Conservation (phyloP, 2,888 invertebrate species). For the Anaspis maculata region DNA sequence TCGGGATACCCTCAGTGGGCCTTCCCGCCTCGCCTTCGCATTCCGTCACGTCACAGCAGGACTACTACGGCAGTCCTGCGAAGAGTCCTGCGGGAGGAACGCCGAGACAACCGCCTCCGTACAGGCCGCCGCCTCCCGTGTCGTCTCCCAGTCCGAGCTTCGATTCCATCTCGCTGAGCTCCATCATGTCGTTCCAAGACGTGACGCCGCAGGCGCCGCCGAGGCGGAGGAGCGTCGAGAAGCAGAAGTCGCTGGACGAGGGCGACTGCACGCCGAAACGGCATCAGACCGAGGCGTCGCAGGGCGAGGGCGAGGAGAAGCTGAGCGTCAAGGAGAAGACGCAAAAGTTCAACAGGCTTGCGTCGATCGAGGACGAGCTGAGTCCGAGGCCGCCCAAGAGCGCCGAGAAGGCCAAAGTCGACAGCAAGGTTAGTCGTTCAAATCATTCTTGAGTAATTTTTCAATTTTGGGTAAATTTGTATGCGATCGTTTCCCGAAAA, state of each 20-base stretch:
- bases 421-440: too few species aligned
- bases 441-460: too few species aligned
- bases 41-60: too few species aligned
- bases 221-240: constrained; percentile 47
- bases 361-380: constrained; percentile 63
- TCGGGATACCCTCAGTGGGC: constrained; percentile 29
- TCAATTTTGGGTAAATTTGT: too few species aligned
- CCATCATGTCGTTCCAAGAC: constrained; percentile 21
- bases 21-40: constrained; percentile 25
- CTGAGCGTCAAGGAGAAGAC: constrained; percentile 89
- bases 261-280: constrained; percentile 16
- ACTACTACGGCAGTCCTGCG: constrained; percentile 17
- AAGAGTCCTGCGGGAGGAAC: constrained; percentile 36
- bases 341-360: constrained; percentile 87
- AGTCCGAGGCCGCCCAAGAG: constrained; percentile 46
- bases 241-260: constrained; percentile 22
- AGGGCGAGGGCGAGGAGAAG: constrained; percentile 12
- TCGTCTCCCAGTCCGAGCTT: constrained; percentile 32
- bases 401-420: constrained; percentile 31
- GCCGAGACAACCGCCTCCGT: constrained; percentile 49
- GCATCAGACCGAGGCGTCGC: constrained; percentile 2
- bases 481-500: too few species aligned
- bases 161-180: constrained; percentile 31
- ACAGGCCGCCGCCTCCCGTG: constrained; percentile 45
- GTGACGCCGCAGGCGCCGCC: constrained; percentile 49